phyloP scores from a whole-genome alignment of 2,797 vertebrate species.

The Tragopan temminckii region DNA sequence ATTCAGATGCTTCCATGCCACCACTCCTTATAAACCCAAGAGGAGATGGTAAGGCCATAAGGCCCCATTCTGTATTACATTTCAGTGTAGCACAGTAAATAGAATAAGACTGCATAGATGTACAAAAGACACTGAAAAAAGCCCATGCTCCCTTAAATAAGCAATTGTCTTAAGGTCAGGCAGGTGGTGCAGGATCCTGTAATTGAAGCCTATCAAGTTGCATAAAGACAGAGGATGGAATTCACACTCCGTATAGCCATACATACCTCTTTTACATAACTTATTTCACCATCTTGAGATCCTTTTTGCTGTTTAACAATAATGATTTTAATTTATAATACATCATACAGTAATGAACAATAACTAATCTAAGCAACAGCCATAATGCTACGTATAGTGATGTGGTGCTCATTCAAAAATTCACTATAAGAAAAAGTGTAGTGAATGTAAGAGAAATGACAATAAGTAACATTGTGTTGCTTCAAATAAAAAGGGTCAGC shows the following conservation, averaged over 20 bases:
- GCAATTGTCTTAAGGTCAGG: not conserved
- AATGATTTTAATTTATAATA: not conserved
- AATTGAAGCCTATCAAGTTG: not conserved
- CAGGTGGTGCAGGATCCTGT: not conserved
- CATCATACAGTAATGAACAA: not conserved
- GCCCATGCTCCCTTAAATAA: not conserved
- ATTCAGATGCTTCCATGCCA: not conserved
- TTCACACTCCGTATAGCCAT: not conserved
- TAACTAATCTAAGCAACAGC: not conserved
- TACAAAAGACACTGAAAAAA: not conserved
- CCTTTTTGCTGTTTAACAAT: not conserved
- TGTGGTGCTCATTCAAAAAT: not conserved
- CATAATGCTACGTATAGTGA: not conserved
- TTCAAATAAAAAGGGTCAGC: not conserved
- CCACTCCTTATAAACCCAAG: not conserved
- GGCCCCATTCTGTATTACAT: not conserved
- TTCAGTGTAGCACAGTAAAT: not conserved
- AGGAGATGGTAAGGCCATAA: not conserved
- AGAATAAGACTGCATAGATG: not conserved
- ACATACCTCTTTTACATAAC: not conserved
- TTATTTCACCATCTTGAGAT: not conserved
- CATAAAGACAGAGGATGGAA: not conserved
- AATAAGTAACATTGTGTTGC: not conserved
- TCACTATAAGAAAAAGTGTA: not conserved
- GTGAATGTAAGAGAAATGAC: not conserved